Evolutionary conservation across 1,140 invertebrate species (phyloP).

Genomic region (Paramacrobiotus metropolitanus): DNA sequence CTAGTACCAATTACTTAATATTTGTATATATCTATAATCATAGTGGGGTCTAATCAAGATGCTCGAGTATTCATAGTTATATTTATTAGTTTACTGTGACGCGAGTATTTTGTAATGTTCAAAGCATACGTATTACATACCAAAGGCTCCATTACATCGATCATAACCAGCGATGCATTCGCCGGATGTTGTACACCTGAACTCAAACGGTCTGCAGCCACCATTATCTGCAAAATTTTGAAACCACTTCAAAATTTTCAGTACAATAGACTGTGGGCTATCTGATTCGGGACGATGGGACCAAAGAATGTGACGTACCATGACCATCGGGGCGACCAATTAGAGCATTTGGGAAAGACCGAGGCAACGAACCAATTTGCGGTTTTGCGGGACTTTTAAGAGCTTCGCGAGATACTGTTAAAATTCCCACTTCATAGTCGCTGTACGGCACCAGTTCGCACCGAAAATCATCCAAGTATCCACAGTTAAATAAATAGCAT

Average conservation of each 20-base stretch:
- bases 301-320: too few relatives aligned
- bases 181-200: not conserved
- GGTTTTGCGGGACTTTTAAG: not conserved
- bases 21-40: not conserved
- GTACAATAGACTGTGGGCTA: too few relatives aligned
- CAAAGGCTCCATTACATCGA: not conserved
- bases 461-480: not conserved
- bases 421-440: not conserved
- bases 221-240: not conserved
- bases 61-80: not conserved
- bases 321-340: too few relatives aligned
- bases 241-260: too few relatives aligned
- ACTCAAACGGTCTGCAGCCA: not conserved
- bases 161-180: not conserved
- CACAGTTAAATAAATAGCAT: not conserved
- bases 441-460: not conserved
- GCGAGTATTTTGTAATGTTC: too few relatives aligned
- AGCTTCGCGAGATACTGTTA: not conserved
- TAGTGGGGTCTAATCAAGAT: not conserved
- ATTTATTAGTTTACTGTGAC: too few relatives aligned
- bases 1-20: not conserved
- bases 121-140: too few relatives aligned
- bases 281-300: too few relatives aligned
- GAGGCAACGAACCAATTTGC: not conserved
- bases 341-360: not conserved